phyloP scores from a whole-genome alignment of 2,113 vertebrate genomes.

The Orthonyx spaldingii region DNA sequence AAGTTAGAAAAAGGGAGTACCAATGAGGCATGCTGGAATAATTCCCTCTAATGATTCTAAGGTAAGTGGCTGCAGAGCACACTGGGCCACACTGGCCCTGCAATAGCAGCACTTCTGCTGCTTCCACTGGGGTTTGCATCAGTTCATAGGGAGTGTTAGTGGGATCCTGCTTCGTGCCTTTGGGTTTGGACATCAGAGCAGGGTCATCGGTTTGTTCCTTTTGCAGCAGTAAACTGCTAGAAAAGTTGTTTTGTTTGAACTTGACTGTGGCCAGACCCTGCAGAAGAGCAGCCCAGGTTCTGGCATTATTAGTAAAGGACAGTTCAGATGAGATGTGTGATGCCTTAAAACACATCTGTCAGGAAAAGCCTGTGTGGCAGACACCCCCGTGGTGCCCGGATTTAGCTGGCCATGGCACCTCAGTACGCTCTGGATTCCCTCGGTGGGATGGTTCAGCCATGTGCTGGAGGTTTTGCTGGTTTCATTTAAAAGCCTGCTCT shows the following conservation, averaged over 20 bases:
- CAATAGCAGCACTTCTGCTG: neutral
- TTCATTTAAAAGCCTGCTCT: neutral
- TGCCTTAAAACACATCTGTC: neutral
- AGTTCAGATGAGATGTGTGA: neutral
- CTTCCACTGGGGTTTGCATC: neutral
- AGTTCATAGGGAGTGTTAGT: neutral
- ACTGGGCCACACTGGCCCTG: neutral
- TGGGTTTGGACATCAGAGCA: neutral
- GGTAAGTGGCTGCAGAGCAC: neutral
- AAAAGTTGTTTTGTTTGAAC: neutral
- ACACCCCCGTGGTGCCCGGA: fast-evolving
- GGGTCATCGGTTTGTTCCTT: neutral
- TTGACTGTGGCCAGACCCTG: neutral
- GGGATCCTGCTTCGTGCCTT: neutral
- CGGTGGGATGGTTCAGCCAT: neutral
- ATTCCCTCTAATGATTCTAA: neutral
- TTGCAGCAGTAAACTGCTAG: neutral
- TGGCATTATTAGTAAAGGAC: neutral
- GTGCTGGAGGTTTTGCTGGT: neutral
- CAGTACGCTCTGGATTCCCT: fast-evolving
- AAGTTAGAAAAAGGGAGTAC: neutral
- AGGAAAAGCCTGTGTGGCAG: neutral
- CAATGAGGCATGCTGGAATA: neutral
- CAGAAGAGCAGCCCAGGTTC: neutral
- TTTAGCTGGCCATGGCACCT: neutral